Conservation (phyloP, 1,140 invertebrate genomes). For the Pogonus chalceus region DNA sequence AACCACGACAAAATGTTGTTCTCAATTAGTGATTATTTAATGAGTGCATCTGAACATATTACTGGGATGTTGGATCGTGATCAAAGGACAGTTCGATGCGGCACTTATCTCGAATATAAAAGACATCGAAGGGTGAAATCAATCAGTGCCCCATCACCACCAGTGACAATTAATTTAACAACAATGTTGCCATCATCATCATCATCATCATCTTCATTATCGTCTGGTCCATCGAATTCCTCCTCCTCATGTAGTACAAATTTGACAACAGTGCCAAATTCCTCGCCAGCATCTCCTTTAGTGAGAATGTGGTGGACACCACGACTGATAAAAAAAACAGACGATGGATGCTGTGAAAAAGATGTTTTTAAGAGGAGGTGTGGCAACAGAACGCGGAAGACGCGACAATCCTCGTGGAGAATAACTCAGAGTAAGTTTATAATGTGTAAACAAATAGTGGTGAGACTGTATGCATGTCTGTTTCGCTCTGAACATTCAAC, state of each 20-base stretch:
- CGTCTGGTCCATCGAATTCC: no score
- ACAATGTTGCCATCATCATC: not conserved
- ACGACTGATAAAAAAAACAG: no score
- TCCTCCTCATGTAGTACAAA: not conserved
- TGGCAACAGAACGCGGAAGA: not conserved
- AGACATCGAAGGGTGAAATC: no score
- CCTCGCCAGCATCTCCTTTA: not conserved
- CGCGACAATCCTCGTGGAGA: not conserved
- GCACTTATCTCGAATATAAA: no score
- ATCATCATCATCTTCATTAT: not conserved
- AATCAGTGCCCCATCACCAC: not conserved
- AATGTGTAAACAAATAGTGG: not conserved
- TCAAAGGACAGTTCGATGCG: conserved; percentile 23
- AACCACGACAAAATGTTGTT: no score
- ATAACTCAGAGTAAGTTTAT: conserved; percentile 5
- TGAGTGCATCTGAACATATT: conserved; percentile 16
- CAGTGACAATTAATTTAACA: not conserved
- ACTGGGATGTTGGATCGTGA: conserved; percentile 28
- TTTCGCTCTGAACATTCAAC: no score
- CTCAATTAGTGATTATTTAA: not conserved
- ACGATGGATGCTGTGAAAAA: no score
- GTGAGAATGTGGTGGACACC: not conserved
- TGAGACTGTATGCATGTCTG: no score
- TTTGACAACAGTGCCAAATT: not conserved
- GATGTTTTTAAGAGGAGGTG: no score